Evolutionary conservation across 2,113 vertebrate species (phyloP).

Genomic region (Brachionichthys hirsutus): DNA sequence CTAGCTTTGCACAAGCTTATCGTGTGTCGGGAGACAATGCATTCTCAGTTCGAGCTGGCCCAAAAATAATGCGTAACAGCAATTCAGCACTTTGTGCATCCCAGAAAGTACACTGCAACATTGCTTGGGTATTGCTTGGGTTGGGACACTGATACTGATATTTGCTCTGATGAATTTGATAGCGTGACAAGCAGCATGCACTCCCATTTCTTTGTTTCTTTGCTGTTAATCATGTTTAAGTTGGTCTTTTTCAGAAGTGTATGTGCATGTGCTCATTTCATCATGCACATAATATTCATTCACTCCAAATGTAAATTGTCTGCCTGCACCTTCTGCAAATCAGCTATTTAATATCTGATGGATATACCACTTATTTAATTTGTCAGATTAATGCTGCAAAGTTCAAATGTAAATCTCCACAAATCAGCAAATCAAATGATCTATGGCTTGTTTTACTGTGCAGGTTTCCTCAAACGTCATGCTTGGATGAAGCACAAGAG

Average conservation of each 20-base stretch:
- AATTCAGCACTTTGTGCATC: constrained; percentile 30
- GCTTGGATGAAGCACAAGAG: neutral
- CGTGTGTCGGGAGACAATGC: constrained; percentile 46
- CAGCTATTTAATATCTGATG: neutral
- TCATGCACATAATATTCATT: no score
- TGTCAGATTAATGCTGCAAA: neutral
- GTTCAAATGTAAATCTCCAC: neutral
- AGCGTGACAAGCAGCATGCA: neutral
- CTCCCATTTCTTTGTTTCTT: constrained; percentile 2
- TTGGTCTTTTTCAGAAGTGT: neutral
- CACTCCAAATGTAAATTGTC: neutral
- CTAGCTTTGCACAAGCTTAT: constrained; percentile 40
- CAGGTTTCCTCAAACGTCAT: neutral
- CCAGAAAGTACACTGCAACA: constrained; percentile 14
- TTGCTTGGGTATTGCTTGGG: neutral
- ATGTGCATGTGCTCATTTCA: constrained; percentile 15
- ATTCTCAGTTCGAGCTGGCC: constrained; percentile 51
- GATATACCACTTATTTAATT: neutral
- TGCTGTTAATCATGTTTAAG: no score
- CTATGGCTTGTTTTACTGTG: no score
- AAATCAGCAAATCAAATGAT: no score
- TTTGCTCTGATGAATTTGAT: neutral
- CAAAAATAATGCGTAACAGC: constrained; percentile 23
- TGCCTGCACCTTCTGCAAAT: neutral
- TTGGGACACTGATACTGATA: neutral